Conservation (phyloP, 1,140 invertebrate species). For the Lysiphlebus fabarum region DNA sequence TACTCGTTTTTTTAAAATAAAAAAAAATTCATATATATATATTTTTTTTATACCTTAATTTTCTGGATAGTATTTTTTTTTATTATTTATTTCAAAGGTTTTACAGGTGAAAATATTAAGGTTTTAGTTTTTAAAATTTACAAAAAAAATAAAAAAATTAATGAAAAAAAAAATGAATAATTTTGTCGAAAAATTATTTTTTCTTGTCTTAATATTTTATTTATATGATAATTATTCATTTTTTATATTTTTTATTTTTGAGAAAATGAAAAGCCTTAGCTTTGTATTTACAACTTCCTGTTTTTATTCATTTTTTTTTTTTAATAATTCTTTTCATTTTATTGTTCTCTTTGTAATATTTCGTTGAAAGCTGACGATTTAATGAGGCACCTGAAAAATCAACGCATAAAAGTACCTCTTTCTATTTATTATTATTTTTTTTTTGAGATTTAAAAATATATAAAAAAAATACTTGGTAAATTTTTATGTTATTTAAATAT, state of each 20-base stretch:
- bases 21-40: too few relatives aligned
- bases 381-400: too few relatives aligned
- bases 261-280: slow-evolving; percentile 19
- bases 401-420: too few relatives aligned
- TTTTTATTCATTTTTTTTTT: neutral
- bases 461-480: too few relatives aligned
- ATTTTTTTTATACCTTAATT: slow-evolving; percentile 7
- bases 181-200: slow-evolving; percentile 15
- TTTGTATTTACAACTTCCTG: slow-evolving; percentile 5
- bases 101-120: slow-evolving; percentile 14
- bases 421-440: too few relatives aligned
- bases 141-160: slow-evolving; percentile 4
- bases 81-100: slow-evolving; percentile 3
- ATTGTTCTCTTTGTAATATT: neutral
- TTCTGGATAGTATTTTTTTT: neutral
- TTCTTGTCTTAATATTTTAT: neutral
- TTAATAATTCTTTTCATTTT: slow-evolving; percentile 1
- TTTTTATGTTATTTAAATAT: neutral
- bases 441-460: too few relatives aligned
- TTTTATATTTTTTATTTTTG: slow-evolving; percentile 1
- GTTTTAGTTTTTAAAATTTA: slow-evolving; percentile 15
- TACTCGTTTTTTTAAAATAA: neutral
- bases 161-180: slow-evolving; percentile 14
- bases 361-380: neutral
- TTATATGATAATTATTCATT: slow-evolving; percentile 8